Percentiles rank a stretch among this genome's conserved stretches.
phyloP scores from a whole-genome alignment of 1,140 invertebrate species.

The Plutomurus gul region DNA sequence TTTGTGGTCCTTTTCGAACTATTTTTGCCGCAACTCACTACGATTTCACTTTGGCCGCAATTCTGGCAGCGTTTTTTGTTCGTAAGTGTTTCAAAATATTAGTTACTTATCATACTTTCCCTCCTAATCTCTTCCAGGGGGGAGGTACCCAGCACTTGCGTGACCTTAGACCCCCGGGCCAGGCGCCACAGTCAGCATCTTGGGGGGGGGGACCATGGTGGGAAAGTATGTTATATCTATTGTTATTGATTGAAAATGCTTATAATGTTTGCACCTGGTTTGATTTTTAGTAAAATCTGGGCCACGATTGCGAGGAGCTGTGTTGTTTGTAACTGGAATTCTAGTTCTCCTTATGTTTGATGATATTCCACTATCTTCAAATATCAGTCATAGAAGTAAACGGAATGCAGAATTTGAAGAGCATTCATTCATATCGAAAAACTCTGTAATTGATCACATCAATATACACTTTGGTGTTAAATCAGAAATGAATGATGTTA shows the following conservation, averaged over 20 bases:
- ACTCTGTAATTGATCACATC: conserved; percentile 13
- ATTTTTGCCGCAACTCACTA: conserved; percentile 43
- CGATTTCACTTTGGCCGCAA: conserved; percentile 46
- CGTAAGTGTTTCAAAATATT: conserved; percentile 33
- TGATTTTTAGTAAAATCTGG: conserved; percentile 47
- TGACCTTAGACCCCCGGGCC: too few relatives aligned
- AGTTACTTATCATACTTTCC: neutral
- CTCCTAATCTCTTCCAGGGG: neutral
- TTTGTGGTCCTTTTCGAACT: conserved; percentile 43
- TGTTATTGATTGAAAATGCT: too few relatives aligned
- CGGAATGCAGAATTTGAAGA: conserved; percentile 23
- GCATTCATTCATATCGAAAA: conserved; percentile 27
- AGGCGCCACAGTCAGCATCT: too few relatives aligned
- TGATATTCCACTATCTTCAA: neutral
- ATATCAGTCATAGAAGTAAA: neutral
- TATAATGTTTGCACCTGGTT: too few relatives aligned
- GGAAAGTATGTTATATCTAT: too few relatives aligned
- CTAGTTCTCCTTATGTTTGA: conserved; percentile 43
- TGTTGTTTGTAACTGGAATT: conserved; percentile 41
- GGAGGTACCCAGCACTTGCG: too few relatives aligned
- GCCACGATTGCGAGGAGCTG: conserved; percentile 41
- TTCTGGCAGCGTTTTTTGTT: conserved; percentile 41
- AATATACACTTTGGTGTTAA: neutral
- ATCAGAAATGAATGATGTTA: neutral
- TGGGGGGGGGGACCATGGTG: too few relatives aligned